phyloP scores from a whole-genome alignment of 1,140 invertebrate species.

The Drosophila orosa region DNA sequence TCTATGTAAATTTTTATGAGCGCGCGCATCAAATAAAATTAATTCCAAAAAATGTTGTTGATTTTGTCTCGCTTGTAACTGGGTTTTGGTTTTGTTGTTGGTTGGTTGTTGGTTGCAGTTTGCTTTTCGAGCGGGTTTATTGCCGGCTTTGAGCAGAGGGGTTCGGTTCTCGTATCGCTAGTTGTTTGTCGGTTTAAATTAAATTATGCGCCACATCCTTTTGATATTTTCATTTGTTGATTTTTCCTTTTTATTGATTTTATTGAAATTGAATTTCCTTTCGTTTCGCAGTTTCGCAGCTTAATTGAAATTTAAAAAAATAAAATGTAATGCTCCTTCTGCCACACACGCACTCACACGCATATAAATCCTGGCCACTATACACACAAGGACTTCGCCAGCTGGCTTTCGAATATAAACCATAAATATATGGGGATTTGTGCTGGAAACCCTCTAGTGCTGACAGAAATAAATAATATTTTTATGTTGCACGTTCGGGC shows the following conservation, averaged over 20 bases:
- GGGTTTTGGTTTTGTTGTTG: constrained; percentile 9
- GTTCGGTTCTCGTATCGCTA: constrained; percentile 17
- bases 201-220: constrained; percentile 32
- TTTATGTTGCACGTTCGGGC: constrained; percentile 16
- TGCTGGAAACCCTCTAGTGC: constrained; percentile 2
- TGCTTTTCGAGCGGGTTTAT: constrained; percentile 24
- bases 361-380: constrained; percentile 3
- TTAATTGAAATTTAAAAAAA: constrained; percentile 17
- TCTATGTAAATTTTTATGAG: constrained; percentile 80
- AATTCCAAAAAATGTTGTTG: constrained; percentile 69
- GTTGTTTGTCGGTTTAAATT: constrained; percentile 24
- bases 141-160: not conserved
- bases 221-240: constrained; percentile 36
- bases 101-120: constrained; percentile 46
- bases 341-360: not conserved
- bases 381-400: constrained; percentile 1
- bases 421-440: constrained; percentile 25
- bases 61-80: constrained; percentile 48
- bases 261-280: constrained; percentile 24
- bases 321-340: not conserved
- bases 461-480: constrained; percentile 23
- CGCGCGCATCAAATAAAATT: constrained; percentile 75
- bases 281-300: constrained; percentile 10
- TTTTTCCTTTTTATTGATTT: constrained; percentile 26
- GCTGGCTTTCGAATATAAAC: not conserved